Evolutionary conservation across 2,113 vertebrate species (phyloP), one percentile per base, ranked within the genome.

Genomic region (Aptenodytes forsteri): DNA sequence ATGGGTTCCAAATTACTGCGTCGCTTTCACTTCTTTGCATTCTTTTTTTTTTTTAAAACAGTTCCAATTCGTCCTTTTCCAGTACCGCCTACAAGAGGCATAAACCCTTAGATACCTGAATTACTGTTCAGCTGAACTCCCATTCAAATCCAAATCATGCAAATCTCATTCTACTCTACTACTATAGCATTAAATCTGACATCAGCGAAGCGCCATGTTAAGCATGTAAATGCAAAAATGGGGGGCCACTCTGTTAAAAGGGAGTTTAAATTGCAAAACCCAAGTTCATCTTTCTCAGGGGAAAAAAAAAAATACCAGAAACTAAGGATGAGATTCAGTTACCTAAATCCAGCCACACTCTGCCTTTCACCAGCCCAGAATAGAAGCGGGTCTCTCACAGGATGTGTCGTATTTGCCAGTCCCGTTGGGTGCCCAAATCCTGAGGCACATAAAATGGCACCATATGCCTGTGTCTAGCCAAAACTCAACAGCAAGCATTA

Each of bases 1-100:
- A 96, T 95, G 89, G 89, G 81, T 91, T 91, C 96, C 93, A 97
- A 97, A 97, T 95, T 91, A 96, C 80, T 82, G 70, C 40, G 73
- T 54, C 7, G 6, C 95, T 88, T 91, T 90, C 54, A 30, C 55
- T 84, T 78, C 73, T 97, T 62, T 44, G 76, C 46, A 17, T 34
- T 85, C 18, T 0, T 50, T 65, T 80, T 79, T 40, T 75, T 61
- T 54, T 84, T 69, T n/a, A 25, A 69, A 71, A 40, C 13, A 16
- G 32, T 49, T 89, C 70, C 73, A 79, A 49, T 3, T 70, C 55
- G 49, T 93, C 38, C 7, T 87, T 58, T 83, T 42, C 66, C 65
- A 89, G 13, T 34, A 20, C 55, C 32, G 27, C 44, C 82, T 79
- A 20, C 50, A 81, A 55, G 16, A 75, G 16, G 21, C n/a, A 89